Conservation (phyloP, 2,113 vertebrate genomes). For the Regulus satrapa region DNA sequence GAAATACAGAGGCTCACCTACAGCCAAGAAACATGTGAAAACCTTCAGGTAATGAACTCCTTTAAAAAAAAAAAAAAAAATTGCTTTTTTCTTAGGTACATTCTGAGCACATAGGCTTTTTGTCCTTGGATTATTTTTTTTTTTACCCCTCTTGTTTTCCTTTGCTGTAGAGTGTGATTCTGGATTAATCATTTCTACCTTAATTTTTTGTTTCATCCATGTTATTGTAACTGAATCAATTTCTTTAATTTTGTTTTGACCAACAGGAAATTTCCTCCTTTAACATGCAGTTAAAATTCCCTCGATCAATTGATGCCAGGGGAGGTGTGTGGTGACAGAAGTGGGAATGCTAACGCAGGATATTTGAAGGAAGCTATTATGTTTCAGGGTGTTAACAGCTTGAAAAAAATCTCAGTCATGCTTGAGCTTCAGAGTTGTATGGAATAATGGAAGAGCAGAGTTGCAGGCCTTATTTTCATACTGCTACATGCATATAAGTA, state of each 20-base stretch:
- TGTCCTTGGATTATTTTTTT: background rate
- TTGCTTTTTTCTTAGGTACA: background rate
- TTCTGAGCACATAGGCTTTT: background rate
- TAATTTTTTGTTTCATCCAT: background rate
- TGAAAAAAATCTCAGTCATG: background rate
- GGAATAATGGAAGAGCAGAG: background rate
- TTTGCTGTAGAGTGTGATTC: background rate
- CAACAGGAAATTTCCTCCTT: background rate
- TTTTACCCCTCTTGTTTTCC: background rate
- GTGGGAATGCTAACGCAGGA: background rate
- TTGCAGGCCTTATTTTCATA: background rate
- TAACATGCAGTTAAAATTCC: background rate
- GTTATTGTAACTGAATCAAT: background rate
- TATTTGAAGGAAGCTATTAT: background rate
- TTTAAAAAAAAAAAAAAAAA: background rate
- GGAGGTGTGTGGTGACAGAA: background rate
- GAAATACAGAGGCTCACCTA: constrained; percentile 98
- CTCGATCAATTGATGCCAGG: background rate
- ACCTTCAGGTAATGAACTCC: constrained; percentile 84
- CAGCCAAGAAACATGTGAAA: constrained; percentile 98
- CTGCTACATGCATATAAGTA: fast-evolving
- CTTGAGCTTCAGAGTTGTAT: background rate
- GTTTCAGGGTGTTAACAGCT: background rate
- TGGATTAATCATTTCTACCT: background rate
- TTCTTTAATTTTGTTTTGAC: background rate